Evolutionary conservation across 2,113 vertebrate genomes (phyloP).

Genomic region (human (Homo sapiens)): DNA sequence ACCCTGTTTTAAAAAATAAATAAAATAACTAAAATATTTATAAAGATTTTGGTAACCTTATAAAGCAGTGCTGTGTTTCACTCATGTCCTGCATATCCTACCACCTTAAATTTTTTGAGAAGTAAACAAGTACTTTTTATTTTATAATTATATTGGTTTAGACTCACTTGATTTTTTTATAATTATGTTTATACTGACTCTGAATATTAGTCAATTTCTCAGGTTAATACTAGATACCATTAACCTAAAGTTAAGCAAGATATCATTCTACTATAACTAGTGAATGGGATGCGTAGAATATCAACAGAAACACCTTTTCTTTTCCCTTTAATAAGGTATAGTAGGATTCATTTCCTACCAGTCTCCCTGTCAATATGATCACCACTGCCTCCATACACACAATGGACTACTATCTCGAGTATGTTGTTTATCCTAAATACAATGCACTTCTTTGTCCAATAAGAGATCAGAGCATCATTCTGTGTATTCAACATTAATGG

Average conservation of each 20-base stretch:
- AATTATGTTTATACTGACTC: neutral
- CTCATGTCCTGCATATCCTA: neutral
- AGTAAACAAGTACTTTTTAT: constrained; percentile 1
- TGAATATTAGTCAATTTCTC: neutral
- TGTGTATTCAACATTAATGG: constrained; percentile 30
- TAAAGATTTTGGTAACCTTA: neutral
- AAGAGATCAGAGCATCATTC: constrained; percentile 45
- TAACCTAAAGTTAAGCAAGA: neutral
- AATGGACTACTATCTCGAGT: neutral
- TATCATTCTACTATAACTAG: neutral
- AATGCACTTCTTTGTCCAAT: constrained; percentile 62
- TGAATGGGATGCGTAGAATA: neutral
- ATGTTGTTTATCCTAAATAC: constrained; percentile 12
- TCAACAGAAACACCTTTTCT: neutral
- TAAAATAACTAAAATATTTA: constrained; percentile 7
- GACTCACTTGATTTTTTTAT: neutral
- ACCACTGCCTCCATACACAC: neutral
- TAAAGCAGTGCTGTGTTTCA: neutral
- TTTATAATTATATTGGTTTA: neutral
- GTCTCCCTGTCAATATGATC: neutral
- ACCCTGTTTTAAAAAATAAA: neutral
- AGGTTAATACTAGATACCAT: neutral
- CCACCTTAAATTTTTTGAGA: neutral
- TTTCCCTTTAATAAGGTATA: neutral
- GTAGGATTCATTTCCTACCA: neutral